A percentile compares a stretch with the other conserved stretches of the same genome.
phyloP scores from a whole-genome alignment of 2,113 vertebrate species.

The Nyctibius bracteatus region DNA sequence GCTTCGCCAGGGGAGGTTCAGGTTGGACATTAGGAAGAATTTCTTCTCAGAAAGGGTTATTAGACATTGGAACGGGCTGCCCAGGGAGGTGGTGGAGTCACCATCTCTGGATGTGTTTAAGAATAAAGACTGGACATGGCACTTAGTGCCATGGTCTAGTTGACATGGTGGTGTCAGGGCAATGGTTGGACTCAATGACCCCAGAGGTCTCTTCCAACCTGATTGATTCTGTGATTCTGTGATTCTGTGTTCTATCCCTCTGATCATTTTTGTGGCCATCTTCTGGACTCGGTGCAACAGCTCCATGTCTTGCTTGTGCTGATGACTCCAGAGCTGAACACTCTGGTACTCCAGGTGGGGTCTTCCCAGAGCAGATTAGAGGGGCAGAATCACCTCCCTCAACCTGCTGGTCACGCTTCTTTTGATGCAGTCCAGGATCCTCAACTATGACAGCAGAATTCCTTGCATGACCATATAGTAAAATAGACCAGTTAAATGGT shows the following conservation, averaged over 20 bases:
- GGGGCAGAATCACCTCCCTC: fast-evolving
- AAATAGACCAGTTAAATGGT: background rate
- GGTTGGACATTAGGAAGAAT: no score
- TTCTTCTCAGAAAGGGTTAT: no score
- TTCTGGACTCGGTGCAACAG: fast-evolving
- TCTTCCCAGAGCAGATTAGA: fast-evolving
- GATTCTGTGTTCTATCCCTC: fast-evolving
- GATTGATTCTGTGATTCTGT: no score
- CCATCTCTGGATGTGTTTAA: no score
- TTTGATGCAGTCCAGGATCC: background rate
- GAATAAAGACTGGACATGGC: no score
- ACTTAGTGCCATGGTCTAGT: no score
- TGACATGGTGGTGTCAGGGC: no score
- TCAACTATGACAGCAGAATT: background rate
- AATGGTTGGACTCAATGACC: no score
- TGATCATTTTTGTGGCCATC: background rate
- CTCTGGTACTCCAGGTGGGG: background rate
- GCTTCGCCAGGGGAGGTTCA: no score
- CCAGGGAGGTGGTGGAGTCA: no score
- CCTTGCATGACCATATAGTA: background rate
- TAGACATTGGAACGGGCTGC: no score
- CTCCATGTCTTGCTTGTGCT: background rate
- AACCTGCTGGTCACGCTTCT: fast-evolving
- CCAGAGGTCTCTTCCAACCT: no score
- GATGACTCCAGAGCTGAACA: fast-evolving